Conservation (phyloP, 2,797 vertebrate species). For the Naso thynnoides region DNA sequence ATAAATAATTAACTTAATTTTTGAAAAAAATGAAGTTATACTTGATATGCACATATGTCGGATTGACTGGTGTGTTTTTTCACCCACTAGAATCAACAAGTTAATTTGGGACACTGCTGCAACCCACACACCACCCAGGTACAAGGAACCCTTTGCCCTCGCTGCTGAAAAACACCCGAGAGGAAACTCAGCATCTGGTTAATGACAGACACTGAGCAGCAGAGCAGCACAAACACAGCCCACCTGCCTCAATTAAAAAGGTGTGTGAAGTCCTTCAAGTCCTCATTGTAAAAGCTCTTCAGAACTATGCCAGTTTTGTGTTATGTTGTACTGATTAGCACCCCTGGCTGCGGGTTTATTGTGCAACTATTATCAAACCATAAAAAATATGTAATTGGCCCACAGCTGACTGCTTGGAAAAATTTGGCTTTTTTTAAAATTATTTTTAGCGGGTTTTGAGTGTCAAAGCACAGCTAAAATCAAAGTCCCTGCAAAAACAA, state of each 20-base stretch:
- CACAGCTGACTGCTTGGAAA: background rate
- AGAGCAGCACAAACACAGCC: background rate
- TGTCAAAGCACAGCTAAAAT: background rate
- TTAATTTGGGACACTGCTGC: too few relatives aligned
- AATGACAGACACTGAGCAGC: constrained; percentile 33
- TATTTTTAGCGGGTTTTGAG: too few relatives aligned
- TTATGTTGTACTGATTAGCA: background rate
- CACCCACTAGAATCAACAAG: too few relatives aligned
- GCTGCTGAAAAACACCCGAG: too few relatives aligned
- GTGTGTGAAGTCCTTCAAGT: background rate
- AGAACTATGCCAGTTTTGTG: too few relatives aligned
- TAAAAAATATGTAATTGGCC: constrained; percentile 16
- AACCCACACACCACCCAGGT: too few relatives aligned
- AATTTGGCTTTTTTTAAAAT: too few relatives aligned
- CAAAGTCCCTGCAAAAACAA: background rate
- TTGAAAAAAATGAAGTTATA: too few relatives aligned
- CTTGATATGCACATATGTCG: too few relatives aligned
- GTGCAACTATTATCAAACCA: constrained; percentile 28
- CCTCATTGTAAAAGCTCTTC: background rate
- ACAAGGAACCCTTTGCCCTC: too few relatives aligned
- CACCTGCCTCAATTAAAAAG: background rate
- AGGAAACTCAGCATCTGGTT: constrained; percentile 14
- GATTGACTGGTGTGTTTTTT: too few relatives aligned
- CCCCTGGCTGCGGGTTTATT: background rate
- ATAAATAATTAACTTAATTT: constrained; percentile 20